phyloP scores from a whole-genome alignment of 2,888 invertebrate species.

The Pterostichus madidus region DNA sequence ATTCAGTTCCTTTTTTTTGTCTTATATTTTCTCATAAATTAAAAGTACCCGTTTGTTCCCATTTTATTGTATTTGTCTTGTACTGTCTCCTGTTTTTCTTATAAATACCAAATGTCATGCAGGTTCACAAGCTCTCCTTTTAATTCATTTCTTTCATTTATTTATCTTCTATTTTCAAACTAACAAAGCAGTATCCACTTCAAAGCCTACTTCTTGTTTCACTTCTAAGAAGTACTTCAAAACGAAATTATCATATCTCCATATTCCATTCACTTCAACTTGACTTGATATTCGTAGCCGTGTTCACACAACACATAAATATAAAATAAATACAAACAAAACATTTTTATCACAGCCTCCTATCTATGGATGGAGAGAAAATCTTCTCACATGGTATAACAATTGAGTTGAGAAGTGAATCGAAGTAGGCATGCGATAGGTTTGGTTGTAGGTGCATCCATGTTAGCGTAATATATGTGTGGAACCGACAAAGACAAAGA shows the following conservation, averaged over 20 bases:
- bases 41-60: too few relatives aligned
- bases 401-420: slow-evolving; percentile 16
- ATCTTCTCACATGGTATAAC: slow-evolving; percentile 27
- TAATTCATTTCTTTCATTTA: slow-evolving; percentile 24
- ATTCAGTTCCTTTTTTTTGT: too few relatives aligned
- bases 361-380: slow-evolving; percentile 40
- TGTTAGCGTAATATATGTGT: background rate
- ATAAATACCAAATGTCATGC: background rate
- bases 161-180: slow-evolving; percentile 4
- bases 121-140: slow-evolving; percentile 14
- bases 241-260: slow-evolving; percentile 35
- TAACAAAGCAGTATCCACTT: slow-evolving; percentile 29
- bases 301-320: slow-evolving; percentile 35
- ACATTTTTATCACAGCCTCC: slow-evolving; percentile 26
- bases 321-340: slow-evolving; percentile 44
- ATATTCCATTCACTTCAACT: background rate
- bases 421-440: background rate
- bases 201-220: slow-evolving; percentile 10
- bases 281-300: slow-evolving; percentile 15
- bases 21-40: too few relatives aligned
- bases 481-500: slow-evolving; percentile 39
- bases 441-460: background rate
- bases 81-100: too few relatives aligned
- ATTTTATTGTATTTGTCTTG: too few relatives aligned
- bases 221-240: background rate